A percentile compares a stretch with the other conserved stretches of the same genome.
These are phyloP conservation scores for Catharus bicknelli DNA, from an alignment of 2,113 vertebrate species.

Conservation along the genomic window DNA sequence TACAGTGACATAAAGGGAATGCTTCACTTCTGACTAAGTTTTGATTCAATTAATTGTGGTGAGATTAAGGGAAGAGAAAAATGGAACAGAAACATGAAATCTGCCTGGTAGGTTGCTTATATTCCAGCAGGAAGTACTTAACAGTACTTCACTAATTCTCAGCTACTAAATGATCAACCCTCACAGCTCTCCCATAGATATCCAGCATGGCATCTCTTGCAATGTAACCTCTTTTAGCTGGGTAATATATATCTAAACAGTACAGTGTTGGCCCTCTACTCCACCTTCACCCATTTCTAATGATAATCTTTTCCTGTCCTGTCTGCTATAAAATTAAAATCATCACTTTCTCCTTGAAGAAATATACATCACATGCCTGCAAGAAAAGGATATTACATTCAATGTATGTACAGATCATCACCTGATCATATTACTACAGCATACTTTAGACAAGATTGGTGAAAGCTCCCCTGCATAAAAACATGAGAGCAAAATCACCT, in stretches of 20 bases:
- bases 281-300: neutral
- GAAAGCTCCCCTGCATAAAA: slow-evolving; percentile 30
- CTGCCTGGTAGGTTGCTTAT: neutral
- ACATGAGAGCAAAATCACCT: slow-evolving; percentile 22
- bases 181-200: neutral
- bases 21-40: neutral
- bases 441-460: slow-evolving; percentile 13
- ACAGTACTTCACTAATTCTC: neutral
- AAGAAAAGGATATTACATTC: neutral
- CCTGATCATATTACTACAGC: neutral
- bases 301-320: neutral
- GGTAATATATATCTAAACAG: neutral
- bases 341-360: neutral
- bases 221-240: neutral
- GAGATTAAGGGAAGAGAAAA: slow-evolving; percentile 28
- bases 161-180: neutral
- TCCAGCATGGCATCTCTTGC: neutral
- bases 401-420: neutral
- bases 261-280: neutral
- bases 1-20: neutral
- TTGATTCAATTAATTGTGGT: neutral
- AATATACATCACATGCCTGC: neutral
- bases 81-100: neutral
- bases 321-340: neutral
- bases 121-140: slow-evolving; percentile 7